Base-by-base conservation (phyloP, 92 coral and sea anemone genomes). In the Phymanthus crucifer region DNA sequence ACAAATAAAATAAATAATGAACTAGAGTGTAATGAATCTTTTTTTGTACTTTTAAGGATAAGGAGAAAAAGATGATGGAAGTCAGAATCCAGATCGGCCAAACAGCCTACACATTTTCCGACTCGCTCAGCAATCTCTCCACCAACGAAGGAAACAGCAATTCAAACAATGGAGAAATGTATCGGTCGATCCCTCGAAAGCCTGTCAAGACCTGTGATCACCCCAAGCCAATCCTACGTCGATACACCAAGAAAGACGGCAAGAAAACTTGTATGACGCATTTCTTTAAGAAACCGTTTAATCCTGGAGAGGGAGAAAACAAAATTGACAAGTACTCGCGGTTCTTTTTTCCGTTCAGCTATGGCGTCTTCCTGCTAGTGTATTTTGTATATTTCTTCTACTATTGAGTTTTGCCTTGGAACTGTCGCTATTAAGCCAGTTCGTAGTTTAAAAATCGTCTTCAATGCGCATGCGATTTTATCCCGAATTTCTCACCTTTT, bases 41-140 rank as follows among this genome's bases (percentile, higher is more conserved):
- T 2, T 4, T 31, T 11, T 73, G 77, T 47, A 18, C 27, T 79
- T 70, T 35, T 37, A 82, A 72, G 82, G 31, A 68, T 67, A 77
- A 87, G 17, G 89, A 91, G 26, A 75, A 57, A 50, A 77, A 86
- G 74, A 90, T 75, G 80, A 82, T 92, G 91, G 93, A 92, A 75
- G 88, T 92, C 29, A 79, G 80, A 66, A 92, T 92, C 71, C 88
- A 90, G 31, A 75, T 92, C 77, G 97, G 97, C 37, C 85, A 85
- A 0, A 92, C 92, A 64, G 88, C 93, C 4, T 92, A 92, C 86
- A 66, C 90, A 33, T 92, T 92, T 52, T 83, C 83, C 8, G 93
- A 92, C 81, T 80, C 93, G 0, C 38, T 92, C 12, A 86, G 85
- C 37, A 81, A 76, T 72, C 66, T 72, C 0, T 66, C 85, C 29